Conservation (phyloP, 2,888 invertebrate species). For the Didymodactylos carnosus region DNA sequence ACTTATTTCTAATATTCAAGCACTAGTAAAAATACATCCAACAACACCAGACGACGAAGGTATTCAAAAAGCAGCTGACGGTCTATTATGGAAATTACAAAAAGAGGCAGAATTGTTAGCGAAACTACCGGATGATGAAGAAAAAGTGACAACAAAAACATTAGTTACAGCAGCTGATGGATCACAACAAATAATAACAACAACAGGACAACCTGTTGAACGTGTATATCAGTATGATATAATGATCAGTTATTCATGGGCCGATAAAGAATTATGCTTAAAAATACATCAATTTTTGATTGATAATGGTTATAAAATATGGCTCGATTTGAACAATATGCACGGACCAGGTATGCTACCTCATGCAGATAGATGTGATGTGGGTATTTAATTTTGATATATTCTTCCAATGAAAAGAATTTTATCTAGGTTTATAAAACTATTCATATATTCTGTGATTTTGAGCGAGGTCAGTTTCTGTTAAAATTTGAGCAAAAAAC, state of each 20-base stretch:
- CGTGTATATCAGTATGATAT: background rate
- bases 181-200: background rate
- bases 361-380: background rate
- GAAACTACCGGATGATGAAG: too few species aligned
- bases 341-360: background rate
- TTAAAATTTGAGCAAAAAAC: too few species aligned
- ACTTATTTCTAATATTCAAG: too few species aligned
- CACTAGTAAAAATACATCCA: too few species aligned
- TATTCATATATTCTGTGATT: too few species aligned
- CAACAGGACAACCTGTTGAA: background rate
- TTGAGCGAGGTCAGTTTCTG: too few species aligned
- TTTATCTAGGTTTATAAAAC: too few species aligned
- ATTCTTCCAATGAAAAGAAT: background rate
- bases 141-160: background rate
- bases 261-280: background rate
- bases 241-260: background rate
- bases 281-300: background rate
- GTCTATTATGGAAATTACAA: too few species aligned
- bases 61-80: too few species aligned
- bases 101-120: too few species aligned
- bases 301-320: background rate
- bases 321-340: slow-evolving; percentile 2
- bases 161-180: background rate
- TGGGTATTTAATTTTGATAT: background rate
- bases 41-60: too few species aligned